phyloP scores from a whole-genome alignment of 1,140 invertebrate genomes.

The Papilio glaucus region DNA sequence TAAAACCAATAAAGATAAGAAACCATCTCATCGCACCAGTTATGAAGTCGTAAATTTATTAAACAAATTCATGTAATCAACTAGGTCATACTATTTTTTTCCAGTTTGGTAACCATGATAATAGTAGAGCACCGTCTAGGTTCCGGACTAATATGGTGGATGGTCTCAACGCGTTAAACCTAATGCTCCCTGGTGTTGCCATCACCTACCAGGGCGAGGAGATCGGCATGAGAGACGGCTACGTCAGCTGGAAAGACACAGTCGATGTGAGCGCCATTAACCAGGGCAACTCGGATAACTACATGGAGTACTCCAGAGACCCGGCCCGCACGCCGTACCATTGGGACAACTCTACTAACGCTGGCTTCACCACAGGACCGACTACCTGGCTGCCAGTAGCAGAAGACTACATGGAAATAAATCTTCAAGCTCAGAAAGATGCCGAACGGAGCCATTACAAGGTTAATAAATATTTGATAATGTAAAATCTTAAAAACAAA shows the following conservation, averaged over 20 bases:
- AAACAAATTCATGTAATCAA: too few species aligned
- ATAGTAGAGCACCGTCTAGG: slow-evolving; percentile 85
- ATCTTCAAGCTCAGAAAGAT: slow-evolving; percentile 69
- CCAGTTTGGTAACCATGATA: slow-evolving; percentile 87
- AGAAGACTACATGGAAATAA: slow-evolving; percentile 83
- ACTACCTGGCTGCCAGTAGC: slow-evolving; percentile 87
- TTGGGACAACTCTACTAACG: slow-evolving; percentile 86
- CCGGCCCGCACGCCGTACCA: slow-evolving; percentile 90
- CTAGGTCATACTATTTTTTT: too few species aligned
- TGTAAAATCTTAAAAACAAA: neutral
- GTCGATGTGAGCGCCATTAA: slow-evolving; percentile 68
- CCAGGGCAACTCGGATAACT: slow-evolving; percentile 53
- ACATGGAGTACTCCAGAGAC: slow-evolving; percentile 84
- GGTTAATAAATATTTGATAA: slow-evolving; percentile 40
- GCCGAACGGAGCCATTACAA: slow-evolving; percentile 59
- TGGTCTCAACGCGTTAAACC: slow-evolving; percentile 84
- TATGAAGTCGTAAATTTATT: neutral
- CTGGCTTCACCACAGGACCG: slow-evolving; percentile 85
- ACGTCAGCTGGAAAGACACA: slow-evolving; percentile 79
- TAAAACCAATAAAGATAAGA: neutral
- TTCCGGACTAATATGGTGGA: slow-evolving; percentile 86
- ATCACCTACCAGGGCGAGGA: slow-evolving; percentile 90
- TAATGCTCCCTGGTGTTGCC: slow-evolving; percentile 87
- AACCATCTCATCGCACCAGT: neutral
- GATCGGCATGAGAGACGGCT: slow-evolving; percentile 87